Evolutionary conservation across 2,888 invertebrate genomes (phyloP).

Genomic region (Lasioglossum oenotherae): DNA sequence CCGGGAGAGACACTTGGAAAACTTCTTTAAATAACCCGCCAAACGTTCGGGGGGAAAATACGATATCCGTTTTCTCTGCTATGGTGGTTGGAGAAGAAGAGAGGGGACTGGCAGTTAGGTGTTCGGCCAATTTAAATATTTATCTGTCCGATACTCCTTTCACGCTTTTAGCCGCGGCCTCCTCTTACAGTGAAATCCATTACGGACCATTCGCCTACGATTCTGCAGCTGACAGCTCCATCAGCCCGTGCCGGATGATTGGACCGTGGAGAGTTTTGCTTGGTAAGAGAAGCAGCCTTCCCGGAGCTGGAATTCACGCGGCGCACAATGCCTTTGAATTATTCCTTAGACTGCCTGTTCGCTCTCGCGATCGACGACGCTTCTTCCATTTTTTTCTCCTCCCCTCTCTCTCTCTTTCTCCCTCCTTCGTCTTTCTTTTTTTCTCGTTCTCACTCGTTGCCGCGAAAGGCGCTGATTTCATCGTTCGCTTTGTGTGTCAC

Average conservation of each 20-base stretch:
- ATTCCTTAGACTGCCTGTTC: constrained; percentile 50
- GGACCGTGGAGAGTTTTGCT: constrained; percentile 66
- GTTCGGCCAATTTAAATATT: constrained; percentile 67
- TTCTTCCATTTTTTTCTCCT: neutral
- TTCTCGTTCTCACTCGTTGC: neutral
- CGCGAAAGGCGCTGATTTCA: constrained; percentile 7
- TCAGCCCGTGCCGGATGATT: constrained; percentile 64
- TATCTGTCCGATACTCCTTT: constrained; percentile 66
- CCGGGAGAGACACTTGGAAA: neutral
- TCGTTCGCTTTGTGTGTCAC: neutral
- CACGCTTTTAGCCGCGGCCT: constrained; percentile 53
- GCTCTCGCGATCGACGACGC: neutral
- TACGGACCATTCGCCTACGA: constrained; percentile 68
- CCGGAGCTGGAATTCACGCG: constrained; percentile 41
- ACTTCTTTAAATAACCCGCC: constrained; percentile 28
- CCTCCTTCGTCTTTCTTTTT: neutral
- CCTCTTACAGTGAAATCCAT: constrained; percentile 66
- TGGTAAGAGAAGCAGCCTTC: constrained; percentile 59
- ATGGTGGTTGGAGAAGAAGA: neutral
- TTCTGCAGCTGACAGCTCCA: constrained; percentile 72
- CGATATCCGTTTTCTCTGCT: neutral
- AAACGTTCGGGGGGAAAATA: neutral
- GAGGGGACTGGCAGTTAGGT: constrained; percentile 6
- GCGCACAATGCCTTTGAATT: constrained; percentile 56
- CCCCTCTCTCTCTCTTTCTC: too few relatives aligned